Base-by-base conservation (phyloP, 2,888 invertebrate species). In the Antheraea assamensis region DNA sequence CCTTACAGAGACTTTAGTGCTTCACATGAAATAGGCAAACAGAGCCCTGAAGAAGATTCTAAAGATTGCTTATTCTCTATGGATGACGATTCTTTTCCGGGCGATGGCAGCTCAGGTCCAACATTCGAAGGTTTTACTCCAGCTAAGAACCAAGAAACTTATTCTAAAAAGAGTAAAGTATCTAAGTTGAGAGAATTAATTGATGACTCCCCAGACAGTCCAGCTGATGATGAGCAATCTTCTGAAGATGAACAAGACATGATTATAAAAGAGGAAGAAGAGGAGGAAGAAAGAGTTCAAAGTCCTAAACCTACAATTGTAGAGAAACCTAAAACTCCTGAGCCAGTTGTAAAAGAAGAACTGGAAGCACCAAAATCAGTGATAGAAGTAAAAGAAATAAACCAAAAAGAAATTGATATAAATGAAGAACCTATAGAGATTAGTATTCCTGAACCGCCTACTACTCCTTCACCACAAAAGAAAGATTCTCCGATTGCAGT, bases 21-120 rank as follows among this genome's bases (percentile, higher is more conserved):
- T 8, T 90, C 93, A 2, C 95, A 96, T 52, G 96, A 96, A 74
- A 92, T 95, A 21, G 96, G 95, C 76, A 90, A 95, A 72, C 94
- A 96, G 76, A 96, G 96, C 17, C 96, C 96, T 71, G 95, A 95
- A 66, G 96, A 96, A 58, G 95, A 96, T 77, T 95, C 95, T 2
- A 96, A 96, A 81, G 96, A 96, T 78, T 95, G 94, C 35, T 82
- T 95, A 0, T 96, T 96, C 82, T 95, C 95, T 2, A 90, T 95
- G 75, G 95, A 95, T 70, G 95, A 96, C 75, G 96, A 96, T 78
- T 93, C 96, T 0, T 95, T 96, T 80, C 95, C 95, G 2, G 95
- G 96, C 15, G 95, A 95, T 47, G 89, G 94, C 64, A 91, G 93
- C 71, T 95, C 92, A 5, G 93, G 92, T 0, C 92, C 95, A 1